Base-by-base conservation (phyloP, 2,888 invertebrate genomes). In the Athalia rosae region DNA sequence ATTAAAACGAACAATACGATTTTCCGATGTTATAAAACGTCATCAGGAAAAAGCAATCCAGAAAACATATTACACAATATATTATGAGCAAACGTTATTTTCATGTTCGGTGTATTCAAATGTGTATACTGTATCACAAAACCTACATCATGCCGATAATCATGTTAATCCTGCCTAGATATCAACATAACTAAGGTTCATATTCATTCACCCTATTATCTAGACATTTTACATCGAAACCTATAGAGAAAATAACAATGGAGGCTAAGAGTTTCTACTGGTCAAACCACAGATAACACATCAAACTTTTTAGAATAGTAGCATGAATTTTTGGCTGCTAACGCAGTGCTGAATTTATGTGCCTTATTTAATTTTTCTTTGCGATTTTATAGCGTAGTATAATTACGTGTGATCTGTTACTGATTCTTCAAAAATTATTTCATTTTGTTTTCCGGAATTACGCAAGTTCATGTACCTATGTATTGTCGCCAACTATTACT, bases 231-330 rank as follows among this genome's bases (percentile, higher is more conserved):
- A 48, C 50, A 74, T 74, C 47, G 74, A 74, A 74, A 74, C 62
- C 74, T 74, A 48, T 11, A 48, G n/a, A 74, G 47, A 62, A 58
- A 62, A 62, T 74, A 41, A 74, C 61, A 74, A 74, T 61, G 74
- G 50, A 74, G 74, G 74, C 62, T 74, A 13, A 62, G 74, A 74
- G 74, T 74, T 74, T 74, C 62, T 71, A 62, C 59, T 62, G 74
- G 74, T 74, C 59, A 62, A 74, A 74, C 71, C 15, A 74, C 74
- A 74, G 74, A 74, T 61, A 58, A 61, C 74, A 74, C 74, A 74
- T 9, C 48, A 74, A 74, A 45, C 43, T 61, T 62, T 41, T 8
- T 50, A 74, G 6, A 61, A 74, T 43, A 41, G 48, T 48, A 41
- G 74, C 74, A 61, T 74, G 74, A 74, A 62, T 62, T 48, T 74